phyloP scores from a whole-genome alignment of 2,797 vertebrate genomes.

The Tinamus major region DNA sequence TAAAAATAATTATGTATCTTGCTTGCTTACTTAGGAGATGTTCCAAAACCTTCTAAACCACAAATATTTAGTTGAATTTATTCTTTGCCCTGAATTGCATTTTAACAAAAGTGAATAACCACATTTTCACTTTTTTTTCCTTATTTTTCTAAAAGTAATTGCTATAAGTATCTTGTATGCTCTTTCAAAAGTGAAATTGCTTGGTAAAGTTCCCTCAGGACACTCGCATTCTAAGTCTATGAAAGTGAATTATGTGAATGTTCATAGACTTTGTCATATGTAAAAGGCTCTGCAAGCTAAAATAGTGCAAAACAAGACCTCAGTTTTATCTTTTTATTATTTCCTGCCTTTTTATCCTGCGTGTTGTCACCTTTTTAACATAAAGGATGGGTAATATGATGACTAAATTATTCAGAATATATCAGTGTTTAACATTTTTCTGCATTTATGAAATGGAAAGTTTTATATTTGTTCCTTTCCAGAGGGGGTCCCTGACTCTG shows the following conservation, averaged over 20 bases:
- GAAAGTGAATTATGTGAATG: neutral
- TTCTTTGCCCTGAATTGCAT: neutral
- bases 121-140: neutral
- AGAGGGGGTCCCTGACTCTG: neutral
- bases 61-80: conserved; percentile 5
- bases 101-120: neutral
- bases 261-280: neutral
- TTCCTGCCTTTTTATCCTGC: neutral
- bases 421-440: neutral
- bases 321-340: neutral
- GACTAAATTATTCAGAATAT: neutral
- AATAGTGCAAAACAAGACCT: neutral
- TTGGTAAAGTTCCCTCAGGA: neutral
- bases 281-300: neutral
- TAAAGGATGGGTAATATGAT: neutral
- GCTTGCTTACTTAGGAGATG: neutral
- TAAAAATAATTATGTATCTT: neutral
- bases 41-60: neutral
- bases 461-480: conserved; percentile 15
- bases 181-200: neutral
- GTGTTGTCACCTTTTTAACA: neutral
- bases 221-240: neutral
- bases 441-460: neutral
- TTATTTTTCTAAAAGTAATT: neutral
- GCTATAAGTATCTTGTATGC: neutral